phyloP scores from a whole-genome alignment of 1,140 invertebrate species.

The Paramacrobiotus metropolitanus region DNA sequence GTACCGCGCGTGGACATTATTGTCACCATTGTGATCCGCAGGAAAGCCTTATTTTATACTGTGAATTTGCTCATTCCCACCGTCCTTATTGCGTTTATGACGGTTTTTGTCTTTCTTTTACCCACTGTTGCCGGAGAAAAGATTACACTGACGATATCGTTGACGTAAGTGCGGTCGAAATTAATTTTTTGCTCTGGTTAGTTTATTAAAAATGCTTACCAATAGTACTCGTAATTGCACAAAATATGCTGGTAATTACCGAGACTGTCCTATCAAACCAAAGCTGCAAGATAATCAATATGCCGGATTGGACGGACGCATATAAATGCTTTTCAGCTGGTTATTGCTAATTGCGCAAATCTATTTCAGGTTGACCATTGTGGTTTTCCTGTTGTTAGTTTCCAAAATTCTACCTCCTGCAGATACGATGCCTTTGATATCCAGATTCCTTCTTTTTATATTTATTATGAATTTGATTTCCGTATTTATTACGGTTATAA shows the following conservation, averaged over 20 bases:
- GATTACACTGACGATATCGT: constrained; percentile 83
- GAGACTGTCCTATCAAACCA: too few relatives aligned
- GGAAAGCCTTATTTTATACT: constrained; percentile 96
- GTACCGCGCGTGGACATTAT: constrained; percentile 43
- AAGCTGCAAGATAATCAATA: too few relatives aligned
- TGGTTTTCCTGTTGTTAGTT: constrained; percentile 92
- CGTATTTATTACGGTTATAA: constrained; percentile 92
- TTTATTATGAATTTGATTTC: constrained; percentile 99
- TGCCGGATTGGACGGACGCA: too few relatives aligned
- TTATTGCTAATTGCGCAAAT: too few relatives aligned
- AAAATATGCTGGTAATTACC: too few relatives aligned
- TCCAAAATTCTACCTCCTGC: constrained; percentile 97
- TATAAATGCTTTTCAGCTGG: too few relatives aligned
- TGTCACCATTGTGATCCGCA: constrained; percentile 80
- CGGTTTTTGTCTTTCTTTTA: constrained; percentile 90
- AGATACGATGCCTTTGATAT: constrained; percentile 68
- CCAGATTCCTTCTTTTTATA: constrained; percentile 94
- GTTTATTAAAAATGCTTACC: too few relatives aligned
- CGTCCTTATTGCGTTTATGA: constrained; percentile 91
- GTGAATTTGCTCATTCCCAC: constrained; percentile 96
- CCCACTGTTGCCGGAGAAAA: constrained; percentile 46
- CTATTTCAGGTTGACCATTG: constrained; percentile 94
- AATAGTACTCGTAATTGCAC: too few relatives aligned
- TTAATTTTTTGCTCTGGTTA: too few relatives aligned
- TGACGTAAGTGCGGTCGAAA: too few relatives aligned